These are phyloP conservation scores for Cinclus mexicanus DNA, from an alignment of 2,113 vertebrate species.

Conservation along the genomic window DNA sequence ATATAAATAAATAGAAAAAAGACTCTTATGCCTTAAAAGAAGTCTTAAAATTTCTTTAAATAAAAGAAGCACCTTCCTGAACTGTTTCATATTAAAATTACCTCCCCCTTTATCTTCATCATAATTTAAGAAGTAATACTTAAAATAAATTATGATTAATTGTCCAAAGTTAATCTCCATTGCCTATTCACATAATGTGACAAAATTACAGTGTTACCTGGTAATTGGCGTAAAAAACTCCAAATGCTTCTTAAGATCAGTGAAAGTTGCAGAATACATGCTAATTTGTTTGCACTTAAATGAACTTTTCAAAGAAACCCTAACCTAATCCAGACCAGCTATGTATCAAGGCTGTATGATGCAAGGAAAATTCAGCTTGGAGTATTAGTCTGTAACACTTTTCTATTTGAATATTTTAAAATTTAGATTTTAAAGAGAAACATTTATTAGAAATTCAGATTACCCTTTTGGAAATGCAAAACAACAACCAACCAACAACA, in stretches of 20 bases:
- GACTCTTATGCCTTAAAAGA: not conserved
- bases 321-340: not conserved
- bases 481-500: not conserved
- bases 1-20: not conserved
- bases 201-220: not conserved
- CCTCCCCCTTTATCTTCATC: not conserved
- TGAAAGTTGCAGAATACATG: not conserved
- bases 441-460: not conserved
- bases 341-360: too few relatives aligned
- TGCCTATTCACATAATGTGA: not conserved
- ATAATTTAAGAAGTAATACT: not conserved
- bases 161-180: not conserved
- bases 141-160: constrained; percentile 6
- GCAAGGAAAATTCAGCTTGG: not conserved
- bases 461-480: not conserved
- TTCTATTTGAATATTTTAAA: not conserved
- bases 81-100: not conserved
- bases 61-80: not conserved
- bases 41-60: not conserved
- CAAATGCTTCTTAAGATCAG: not conserved
- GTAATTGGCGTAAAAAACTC: not conserved
- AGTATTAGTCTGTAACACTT: not conserved
- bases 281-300: not conserved
- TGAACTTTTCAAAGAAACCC: not conserved
- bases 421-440: not conserved